A percentile compares a stretch with the other conserved stretches of the same genome.
Conservation (phyloP, 2,113 vertebrate genomes). For the Phrynosoma blainvillii region DNA sequence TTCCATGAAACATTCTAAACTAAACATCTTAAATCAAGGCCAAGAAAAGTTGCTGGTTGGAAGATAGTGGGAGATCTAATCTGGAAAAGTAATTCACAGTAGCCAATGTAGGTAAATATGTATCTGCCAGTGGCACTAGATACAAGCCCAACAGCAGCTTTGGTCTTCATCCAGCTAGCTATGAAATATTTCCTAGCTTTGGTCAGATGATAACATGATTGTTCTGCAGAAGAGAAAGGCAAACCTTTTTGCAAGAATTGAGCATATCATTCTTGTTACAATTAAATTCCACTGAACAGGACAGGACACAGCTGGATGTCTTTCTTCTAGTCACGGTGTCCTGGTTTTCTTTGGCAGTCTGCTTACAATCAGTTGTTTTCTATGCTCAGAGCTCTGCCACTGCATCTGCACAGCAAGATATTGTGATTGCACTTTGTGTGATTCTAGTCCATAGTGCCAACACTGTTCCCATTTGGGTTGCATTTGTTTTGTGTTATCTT, state of each 20-base stretch:
- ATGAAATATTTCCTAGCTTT: background rate
- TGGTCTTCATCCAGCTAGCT: background rate
- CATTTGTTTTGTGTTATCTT: slow-evolving; percentile 10
- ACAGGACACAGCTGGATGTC: background rate
- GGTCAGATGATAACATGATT: background rate
- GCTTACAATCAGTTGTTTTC: background rate
- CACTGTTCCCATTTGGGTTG: background rate
- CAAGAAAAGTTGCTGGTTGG: background rate
- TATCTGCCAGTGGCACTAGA: background rate
- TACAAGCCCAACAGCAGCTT: background rate
- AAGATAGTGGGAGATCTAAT: background rate
- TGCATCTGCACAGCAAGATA: slow-evolving; percentile 17
- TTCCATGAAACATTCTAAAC: background rate
- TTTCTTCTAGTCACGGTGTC: background rate
- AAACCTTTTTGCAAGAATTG: background rate
- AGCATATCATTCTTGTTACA: background rate
- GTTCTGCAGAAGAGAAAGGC: background rate
- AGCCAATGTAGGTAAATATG: no score
- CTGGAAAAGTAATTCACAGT: background rate
- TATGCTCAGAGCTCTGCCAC: background rate
- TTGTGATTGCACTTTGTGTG: background rate
- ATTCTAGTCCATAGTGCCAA: background rate
- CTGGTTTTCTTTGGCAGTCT: slow-evolving; percentile 17
- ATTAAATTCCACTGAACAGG: background rate
- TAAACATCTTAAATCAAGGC: background rate